Evolutionary conservation across 1,140 invertebrate species (phyloP), one percentile per base, ranked within the genome.

Genomic region (Bombyx mandarina): DNA sequence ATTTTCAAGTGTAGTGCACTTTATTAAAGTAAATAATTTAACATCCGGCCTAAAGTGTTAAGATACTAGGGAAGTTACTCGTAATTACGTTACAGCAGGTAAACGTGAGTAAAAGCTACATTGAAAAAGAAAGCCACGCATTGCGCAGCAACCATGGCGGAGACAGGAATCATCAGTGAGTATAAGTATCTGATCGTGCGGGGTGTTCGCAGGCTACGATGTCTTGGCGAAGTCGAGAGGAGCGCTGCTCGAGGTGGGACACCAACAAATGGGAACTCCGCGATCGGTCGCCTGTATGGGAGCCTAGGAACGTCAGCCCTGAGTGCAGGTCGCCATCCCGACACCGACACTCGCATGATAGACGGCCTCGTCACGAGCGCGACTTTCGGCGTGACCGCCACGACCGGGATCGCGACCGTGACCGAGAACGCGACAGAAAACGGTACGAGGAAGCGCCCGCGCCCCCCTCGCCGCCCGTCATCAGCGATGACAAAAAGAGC

Each of bases 131-230:
- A 35, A 26, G 18, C 43, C 12, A 44, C 26, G 12, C 43, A 54
- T 43, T 54, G 26, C 45, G 46, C 57, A 45, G 12, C 42, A 12
- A 49, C 49, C 51, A 10, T 59, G 53, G 56, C 54, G 42, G 57
- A 47, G 47, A 48, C 35, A 47, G 54, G 59, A 58, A 48, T 47
- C 58, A 26, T 44, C n/a, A 64, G 73, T 77, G 63, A 73, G 72
- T 76, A 73, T 63, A 51, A 45, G 61, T 56, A 65, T 76, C 80
- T 77, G 63, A 82, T 73, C 60, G 58, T 71, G 66, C 67, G 67
- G 67, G 78, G 77, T 86, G 77, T 86, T 86, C 79, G 62, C 82
- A 86, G 82, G 79, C 67, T 55, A 63, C 67, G 63, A 86, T 86
- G 83, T 86, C 81, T 67, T 82, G 83, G 81, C 73, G 82, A 43